Evolutionary conservation across 2,797 vertebrate species (phyloP).

Genomic region (Sarcophilus harrisii): DNA sequence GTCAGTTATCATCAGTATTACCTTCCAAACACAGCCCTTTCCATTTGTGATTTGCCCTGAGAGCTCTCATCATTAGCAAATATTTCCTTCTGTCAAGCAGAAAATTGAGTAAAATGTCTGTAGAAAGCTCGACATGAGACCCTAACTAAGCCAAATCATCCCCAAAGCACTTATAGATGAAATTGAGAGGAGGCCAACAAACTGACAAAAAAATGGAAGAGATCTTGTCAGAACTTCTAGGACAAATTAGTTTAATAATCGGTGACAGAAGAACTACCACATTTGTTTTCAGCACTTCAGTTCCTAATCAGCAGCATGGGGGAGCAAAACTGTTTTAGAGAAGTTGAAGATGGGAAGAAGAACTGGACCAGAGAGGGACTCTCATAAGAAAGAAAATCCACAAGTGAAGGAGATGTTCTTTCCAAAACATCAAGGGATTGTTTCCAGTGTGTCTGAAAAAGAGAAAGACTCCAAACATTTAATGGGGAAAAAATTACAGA

Average conservation of each 20-base stretch:
- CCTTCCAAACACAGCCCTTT: background rate
- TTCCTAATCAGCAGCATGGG: background rate
- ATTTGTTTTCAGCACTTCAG: background rate
- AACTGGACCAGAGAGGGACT: background rate
- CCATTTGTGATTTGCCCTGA: background rate
- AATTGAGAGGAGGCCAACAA: background rate
- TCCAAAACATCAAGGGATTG: background rate
- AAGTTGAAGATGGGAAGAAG: background rate
- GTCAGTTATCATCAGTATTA: background rate
- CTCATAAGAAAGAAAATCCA: background rate
- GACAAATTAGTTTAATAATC: background rate
- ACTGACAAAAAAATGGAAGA: background rate
- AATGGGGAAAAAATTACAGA: background rate
- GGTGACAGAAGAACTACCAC: background rate
- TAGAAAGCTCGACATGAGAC: background rate
- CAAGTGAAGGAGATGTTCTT: background rate
- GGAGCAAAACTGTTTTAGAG: background rate
- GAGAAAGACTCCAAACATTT: background rate
- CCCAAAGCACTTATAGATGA: background rate
- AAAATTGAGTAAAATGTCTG: background rate
- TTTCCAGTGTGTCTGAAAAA: background rate
- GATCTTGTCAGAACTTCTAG: background rate
- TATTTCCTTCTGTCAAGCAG: accelerated
- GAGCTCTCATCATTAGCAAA: background rate
- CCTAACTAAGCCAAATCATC: background rate